Evolutionary conservation across 2,797 vertebrate genomes (phyloP).

Genomic region (Eulemur coronatus): DNA sequence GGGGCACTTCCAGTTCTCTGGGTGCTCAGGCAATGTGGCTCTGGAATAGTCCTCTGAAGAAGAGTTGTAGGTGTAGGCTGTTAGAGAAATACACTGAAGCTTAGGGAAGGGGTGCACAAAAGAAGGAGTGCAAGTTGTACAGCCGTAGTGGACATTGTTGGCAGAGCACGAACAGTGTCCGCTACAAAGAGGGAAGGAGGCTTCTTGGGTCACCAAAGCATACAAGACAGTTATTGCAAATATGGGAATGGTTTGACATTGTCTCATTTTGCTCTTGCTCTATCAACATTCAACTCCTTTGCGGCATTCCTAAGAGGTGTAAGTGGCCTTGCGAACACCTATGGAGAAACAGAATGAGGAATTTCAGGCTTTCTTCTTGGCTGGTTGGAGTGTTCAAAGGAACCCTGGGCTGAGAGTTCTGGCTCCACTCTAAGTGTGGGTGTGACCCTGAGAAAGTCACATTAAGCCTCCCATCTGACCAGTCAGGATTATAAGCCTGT

Average conservation of each 20-base stretch:
- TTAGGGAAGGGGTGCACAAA: not conserved
- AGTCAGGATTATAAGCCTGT: not conserved
- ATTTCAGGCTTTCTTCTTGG: not conserved
- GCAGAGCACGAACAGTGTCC: not conserved
- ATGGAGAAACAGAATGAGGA: not conserved
- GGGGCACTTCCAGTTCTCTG: not conserved
- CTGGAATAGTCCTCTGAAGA: not conserved
- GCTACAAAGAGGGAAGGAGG: not conserved
- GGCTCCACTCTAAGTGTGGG: not conserved
- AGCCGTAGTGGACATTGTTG: no score
- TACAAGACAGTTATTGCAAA: not conserved
- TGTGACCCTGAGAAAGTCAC: not conserved
- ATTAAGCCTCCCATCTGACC: not conserved
- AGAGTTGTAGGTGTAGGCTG: not conserved
- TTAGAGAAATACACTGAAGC: not conserved
- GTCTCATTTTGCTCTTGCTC: not conserved
- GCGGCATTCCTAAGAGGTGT: not conserved
- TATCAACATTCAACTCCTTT: not conserved
- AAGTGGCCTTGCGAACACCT: not conserved
- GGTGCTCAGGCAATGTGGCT: not conserved
- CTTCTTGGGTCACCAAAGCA: not conserved
- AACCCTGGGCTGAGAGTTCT: not conserved
- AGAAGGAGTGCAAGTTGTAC: not conserved
- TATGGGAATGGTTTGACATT: not conserved
- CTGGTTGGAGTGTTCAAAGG: not conserved